phyloP scores from a whole-genome alignment of 92 coral and sea anemone species.

The Paragorgia papillata region DNA sequence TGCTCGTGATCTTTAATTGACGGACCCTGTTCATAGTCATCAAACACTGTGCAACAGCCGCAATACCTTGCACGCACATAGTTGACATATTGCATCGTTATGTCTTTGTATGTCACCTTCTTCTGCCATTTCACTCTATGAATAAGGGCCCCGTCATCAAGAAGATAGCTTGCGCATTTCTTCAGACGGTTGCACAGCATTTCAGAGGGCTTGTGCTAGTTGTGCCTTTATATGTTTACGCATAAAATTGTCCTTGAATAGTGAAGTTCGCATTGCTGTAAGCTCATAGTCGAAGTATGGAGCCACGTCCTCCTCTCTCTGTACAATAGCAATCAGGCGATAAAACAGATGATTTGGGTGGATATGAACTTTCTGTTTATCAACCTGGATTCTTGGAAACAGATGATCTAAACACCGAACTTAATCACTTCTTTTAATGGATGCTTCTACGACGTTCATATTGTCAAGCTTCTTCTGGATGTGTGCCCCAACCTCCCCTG shows the following conservation, averaged over 20 bases:
- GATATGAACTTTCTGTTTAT: too few relatives aligned
- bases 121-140: constrained; percentile 17
- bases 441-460: too few relatives aligned
- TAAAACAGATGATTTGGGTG: too few relatives aligned
- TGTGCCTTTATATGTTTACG: constrained; percentile 12
- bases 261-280: constrained; percentile 18
- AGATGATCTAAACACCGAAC: too few relatives aligned
- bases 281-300: too few relatives aligned
- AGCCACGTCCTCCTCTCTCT: constrained; percentile 35
- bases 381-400: too few relatives aligned
- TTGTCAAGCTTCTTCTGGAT: too few relatives aligned
- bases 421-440: too few relatives aligned
- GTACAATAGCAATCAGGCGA: constrained; percentile 28
- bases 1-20: constrained; percentile 35
- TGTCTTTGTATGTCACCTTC: constrained; percentile 9
- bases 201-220: constrained; percentile 27
- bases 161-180: constrained; percentile 8
- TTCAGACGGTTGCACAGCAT: background rate
- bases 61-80: constrained; percentile 23
- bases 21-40: constrained; percentile 31
- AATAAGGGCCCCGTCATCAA: constrained; percentile 36
- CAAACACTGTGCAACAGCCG: constrained; percentile 22
- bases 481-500: constrained; percentile 32
- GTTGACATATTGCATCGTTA: constrained; percentile 23
- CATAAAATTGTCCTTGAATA: constrained; percentile 35